Evolutionary conservation across 2,888 invertebrate species (phyloP).

Genomic region (Luperina testacea): DNA sequence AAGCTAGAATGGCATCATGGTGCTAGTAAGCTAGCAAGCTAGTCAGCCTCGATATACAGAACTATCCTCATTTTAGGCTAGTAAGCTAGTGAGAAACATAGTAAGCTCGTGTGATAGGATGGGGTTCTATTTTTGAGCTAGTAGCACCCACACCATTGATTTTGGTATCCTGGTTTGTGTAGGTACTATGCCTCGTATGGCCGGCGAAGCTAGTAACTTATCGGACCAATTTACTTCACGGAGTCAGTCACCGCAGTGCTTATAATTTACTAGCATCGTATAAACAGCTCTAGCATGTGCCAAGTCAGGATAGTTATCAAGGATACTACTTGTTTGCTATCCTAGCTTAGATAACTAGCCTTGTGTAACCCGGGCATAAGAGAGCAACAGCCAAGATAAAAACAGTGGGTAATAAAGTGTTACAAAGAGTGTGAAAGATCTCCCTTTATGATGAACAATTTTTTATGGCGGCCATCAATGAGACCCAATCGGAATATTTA

Average conservation of each 20-base stretch:
- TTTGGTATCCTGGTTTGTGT: neutral
- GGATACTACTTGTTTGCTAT: neutral
- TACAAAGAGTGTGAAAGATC: constrained; percentile 67
- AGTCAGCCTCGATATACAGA: neutral
- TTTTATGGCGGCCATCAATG: constrained; percentile 67
- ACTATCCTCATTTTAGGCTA: neutral
- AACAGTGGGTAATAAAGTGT: constrained; percentile 65
- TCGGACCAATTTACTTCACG: neutral
- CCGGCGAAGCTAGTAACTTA: neutral
- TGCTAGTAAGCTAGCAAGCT: neutral
- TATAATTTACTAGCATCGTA: neutral
- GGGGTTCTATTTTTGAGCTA: neutral
- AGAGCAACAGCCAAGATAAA: constrained; percentile 43
- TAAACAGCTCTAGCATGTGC: neutral
- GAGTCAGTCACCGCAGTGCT: neutral
- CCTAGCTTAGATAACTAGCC: neutral
- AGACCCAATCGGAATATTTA: constrained; percentile 66
- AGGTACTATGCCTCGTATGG: neutral
- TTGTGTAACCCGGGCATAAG: neutral
- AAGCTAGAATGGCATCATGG: neutral
- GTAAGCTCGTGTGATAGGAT: neutral
- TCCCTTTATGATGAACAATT: constrained; percentile 65
- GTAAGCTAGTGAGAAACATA: neutral
- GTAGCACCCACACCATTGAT: neutral
- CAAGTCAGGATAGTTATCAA: neutral